phyloP scores from a whole-genome alignment of 2,113 vertebrate species.

The Rhabdornis inornatus region DNA sequence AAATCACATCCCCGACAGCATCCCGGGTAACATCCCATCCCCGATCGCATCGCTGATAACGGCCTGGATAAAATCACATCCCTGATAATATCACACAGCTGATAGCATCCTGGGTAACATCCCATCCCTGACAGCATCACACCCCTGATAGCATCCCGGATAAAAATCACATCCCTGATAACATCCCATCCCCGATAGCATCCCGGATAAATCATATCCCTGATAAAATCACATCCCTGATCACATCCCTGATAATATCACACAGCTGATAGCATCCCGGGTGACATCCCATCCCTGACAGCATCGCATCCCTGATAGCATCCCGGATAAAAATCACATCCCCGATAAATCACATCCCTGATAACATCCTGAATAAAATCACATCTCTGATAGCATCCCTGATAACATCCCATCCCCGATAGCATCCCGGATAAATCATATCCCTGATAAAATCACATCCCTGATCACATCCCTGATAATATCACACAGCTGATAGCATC shows the following conservation, averaged over 20 bases:
- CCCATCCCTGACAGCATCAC: background rate
- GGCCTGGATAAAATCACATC: too few relatives aligned
- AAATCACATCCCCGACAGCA: too few relatives aligned
- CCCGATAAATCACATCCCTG: background rate
- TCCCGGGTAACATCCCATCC: too few relatives aligned
- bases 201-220: too few relatives aligned
- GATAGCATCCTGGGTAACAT: background rate
- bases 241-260: background rate
- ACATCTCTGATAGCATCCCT: background rate
- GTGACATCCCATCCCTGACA: background rate
- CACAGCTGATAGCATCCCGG: too few relatives aligned
- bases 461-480: background rate
- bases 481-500: background rate
- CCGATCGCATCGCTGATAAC: too few relatives aligned
- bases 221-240: background rate
- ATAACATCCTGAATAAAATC: background rate
- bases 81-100: background rate
- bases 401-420: too few relatives aligned
- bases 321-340: too few relatives aligned
- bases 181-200: too few relatives aligned
- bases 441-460: background rate
- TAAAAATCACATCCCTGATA: too few relatives aligned
- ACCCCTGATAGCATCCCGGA: background rate
- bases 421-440: too few relatives aligned
- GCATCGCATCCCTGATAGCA: too few relatives aligned